Base-by-base conservation (phyloP, 1,140 invertebrate genomes). In the Venustaconcha ellipsiformis region DNA sequence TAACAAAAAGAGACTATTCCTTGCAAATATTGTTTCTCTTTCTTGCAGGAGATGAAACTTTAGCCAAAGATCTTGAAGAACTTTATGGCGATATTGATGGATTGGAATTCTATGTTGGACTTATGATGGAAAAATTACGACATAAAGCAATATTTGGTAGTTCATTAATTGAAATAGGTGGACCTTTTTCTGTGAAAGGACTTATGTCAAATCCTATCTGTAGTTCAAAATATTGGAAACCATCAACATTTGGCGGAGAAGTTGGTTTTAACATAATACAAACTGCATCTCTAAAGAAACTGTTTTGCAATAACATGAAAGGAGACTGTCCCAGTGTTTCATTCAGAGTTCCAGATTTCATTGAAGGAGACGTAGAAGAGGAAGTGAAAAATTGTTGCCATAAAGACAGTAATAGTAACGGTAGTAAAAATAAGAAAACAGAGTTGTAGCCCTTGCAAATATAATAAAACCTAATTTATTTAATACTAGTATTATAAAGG, bases 231-330 rank as follows among this genome's bases (percentile, higher is more conserved):
- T 90, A 88, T 78, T 91, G 91, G 91, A 90, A 88, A 74, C 90
- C 91, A 18, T 91, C 90, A 1, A 91, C 91, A 23, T 91, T 91
- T 81, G 91, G 91, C 0, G 91, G 91, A 1, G 84, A 89, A 23
- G 83, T 86, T 14, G 91, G 90, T 8, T 90, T 90, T 77, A 76
- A 91, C 70, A 85, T 91, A 37, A 85, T 91, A 4, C 89, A 90
- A 78, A 87, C 84, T 18, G 86, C 89, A 8, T 83, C 88, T 13
- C 65, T 91, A 57, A 60, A 89, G 66, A 87, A 88, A 74, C 80
- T 91, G 59, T 90, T 91, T 78, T 91, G 90, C 82, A 64, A 82
- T 57, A 91, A 91, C 82, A 88, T 91, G 64, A 87, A 87, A 70
- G 83, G 79, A 48, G 75, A 83, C 0, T 90, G 90, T 80, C 84